phyloP scores from a whole-genome alignment of 2,888 invertebrate genomes.

The Thymelicus sylvestris region DNA sequence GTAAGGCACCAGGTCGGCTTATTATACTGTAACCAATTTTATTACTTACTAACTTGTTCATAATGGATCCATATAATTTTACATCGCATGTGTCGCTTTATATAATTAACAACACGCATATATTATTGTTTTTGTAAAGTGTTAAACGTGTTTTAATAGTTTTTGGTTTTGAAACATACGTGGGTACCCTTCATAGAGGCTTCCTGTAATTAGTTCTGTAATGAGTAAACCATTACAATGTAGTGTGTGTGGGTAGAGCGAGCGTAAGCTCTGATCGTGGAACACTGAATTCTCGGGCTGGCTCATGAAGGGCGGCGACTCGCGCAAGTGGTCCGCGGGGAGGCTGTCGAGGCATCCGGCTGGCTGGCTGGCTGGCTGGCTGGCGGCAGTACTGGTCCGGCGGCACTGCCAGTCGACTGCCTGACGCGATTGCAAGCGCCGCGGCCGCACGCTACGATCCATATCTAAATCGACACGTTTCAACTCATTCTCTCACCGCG shows the following conservation, averaged over 20 bases:
- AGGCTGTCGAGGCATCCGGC: conserved; percentile 34
- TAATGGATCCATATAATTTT: too few species aligned
- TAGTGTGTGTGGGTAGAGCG: conserved; percentile 3
- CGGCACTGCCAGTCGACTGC: conserved; percentile 62
- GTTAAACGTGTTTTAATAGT: too few species aligned
- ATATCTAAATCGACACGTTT: conserved; percentile 54
- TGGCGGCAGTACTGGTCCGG: conserved; percentile 7
- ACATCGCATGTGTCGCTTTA: too few species aligned
- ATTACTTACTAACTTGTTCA: too few species aligned
- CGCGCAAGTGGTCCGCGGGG: conserved; percentile 27
- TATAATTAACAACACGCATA: too few species aligned
- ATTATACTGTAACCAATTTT: too few species aligned
- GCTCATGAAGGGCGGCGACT: conserved; percentile 32
- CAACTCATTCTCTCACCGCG: conserved; percentile 50
- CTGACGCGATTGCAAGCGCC: conserved; percentile 67
- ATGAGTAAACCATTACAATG: not conserved
- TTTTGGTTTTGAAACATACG: too few species aligned
- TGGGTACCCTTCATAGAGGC: too few species aligned
- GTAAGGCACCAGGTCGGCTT: too few species aligned
- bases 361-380: not conserved
- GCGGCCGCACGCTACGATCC: conserved; percentile 51
- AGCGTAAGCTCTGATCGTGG: conserved; percentile 12
- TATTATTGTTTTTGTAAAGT: too few species aligned
- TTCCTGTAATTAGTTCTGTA: too few species aligned
- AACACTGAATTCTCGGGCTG: not conserved